These are phyloP conservation scores for Rousettus madagascariensis DNA, from an alignment of 2,797 vertebrate species.

Conservation along the genomic window DNA sequence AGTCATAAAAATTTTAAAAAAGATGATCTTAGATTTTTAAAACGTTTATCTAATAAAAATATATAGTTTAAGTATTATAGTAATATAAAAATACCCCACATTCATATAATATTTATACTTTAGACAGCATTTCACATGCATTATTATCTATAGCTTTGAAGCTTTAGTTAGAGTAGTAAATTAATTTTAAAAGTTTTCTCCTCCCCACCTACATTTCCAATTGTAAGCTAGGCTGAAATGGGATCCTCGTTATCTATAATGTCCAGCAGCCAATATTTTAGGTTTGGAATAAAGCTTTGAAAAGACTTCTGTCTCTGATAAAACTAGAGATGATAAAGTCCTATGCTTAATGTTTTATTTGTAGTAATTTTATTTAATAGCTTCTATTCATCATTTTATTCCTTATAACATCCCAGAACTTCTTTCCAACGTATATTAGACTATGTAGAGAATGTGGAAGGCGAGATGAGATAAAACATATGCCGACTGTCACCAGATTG, in stretches of 20 bases:
- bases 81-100: background rate
- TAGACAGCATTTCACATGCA: background rate
- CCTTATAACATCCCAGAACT: slow-evolving; percentile 58
- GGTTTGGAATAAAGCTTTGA: slow-evolving; percentile 64
- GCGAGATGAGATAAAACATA: slow-evolving; percentile 76
- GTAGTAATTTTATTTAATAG: slow-evolving; percentile 72
- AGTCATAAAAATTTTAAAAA: slow-evolving; percentile 4
- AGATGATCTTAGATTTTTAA: background rate
- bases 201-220: background rate
- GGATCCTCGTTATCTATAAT: slow-evolving; percentile 54
- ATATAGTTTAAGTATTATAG: background rate
- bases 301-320: slow-evolving; percentile 69
- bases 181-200: background rate
- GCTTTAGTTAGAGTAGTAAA: background rate
- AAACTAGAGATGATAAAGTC: slow-evolving; percentile 58
- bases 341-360: slow-evolving; percentile 66
- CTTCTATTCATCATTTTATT: slow-evolving; percentile 70
- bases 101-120: background rate
- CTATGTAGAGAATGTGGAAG: slow-evolving; percentile 51
- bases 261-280: slow-evolving; percentile 73
- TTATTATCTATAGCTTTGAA: slow-evolving; percentile 16
- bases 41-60: slow-evolving; percentile 2
- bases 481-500: slow-evolving; percentile 69
- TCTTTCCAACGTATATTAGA: slow-evolving; percentile 30
- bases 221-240: background rate